Base-by-base conservation (phyloP, 2,113 vertebrate species). In the Callaeas wilsoni region DNA sequence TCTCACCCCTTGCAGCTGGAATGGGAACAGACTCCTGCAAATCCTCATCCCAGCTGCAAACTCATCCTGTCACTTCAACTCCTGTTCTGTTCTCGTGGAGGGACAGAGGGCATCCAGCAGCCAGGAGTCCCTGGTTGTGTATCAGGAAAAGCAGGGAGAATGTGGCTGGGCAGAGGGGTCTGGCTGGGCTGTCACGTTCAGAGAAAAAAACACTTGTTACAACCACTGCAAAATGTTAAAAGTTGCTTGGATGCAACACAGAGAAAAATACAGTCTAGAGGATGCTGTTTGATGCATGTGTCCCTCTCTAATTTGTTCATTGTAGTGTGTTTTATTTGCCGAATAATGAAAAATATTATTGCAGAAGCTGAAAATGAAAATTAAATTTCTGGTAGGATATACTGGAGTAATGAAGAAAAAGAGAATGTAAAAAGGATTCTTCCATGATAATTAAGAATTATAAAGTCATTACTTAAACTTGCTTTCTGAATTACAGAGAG, bases 361-460 rank as follows among this genome's bases (percentile, higher is more conserved):
- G 86, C 92, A 90, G 56, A 17, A 49, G 50, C 92, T 79, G 52
- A 89, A 96, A 96, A 94, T 90, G 94, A 94, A 97, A 94, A 97
- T 97, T 97, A 93, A 94, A 95, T 84, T 96, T 97, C 89, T 91
- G 96, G 57, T 93, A 87, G 96, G 89, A 78, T 92, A 76, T 92
- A 92, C 41, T 55, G 78, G 74, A 37, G 77, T 91, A 93, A 96
- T 93, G 62, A 94, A 69, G 87, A 56, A 70, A 82, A 84, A 79
- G 63, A 85, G 73, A 71, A 67, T 42, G 65, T 84, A 64, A 87
- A 84, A 95, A 85, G 71, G 90, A 23, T 84, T 90, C 75, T 62
- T 84, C 81, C 23, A 4, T 27, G 39, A 69, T 95, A 88, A 97
- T 97, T 97, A 96, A 97, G 96, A 86, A 96, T 97, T 93, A 96